phyloP scores from a whole-genome alignment of 2,797 vertebrate genomes.

The Gallinago solitaria region DNA sequence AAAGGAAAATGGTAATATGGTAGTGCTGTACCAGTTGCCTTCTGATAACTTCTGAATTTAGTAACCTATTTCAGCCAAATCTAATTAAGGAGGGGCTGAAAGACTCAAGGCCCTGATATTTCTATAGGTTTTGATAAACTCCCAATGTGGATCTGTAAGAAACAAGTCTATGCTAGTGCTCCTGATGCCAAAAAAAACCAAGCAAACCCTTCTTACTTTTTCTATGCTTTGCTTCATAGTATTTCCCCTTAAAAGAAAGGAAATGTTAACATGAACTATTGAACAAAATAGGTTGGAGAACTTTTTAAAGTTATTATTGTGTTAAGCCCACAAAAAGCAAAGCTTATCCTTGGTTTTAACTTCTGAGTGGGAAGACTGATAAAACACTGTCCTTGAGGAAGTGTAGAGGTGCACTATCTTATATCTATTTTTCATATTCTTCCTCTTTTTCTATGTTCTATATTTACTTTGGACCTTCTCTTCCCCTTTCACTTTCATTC shows the following conservation, averaged over 20 bases:
- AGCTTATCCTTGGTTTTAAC: neutral
- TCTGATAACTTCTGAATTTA: neutral
- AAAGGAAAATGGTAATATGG: neutral
- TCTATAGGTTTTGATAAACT: neutral
- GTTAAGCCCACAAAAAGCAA: rapidly evolving
- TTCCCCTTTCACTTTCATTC: neutral
- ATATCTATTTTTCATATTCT: neutral
- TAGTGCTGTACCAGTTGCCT: neutral
- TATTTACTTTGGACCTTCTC: neutral
- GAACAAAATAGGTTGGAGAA: neutral
- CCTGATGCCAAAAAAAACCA: neutral
- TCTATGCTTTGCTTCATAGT: neutral
- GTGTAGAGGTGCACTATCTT: neutral
- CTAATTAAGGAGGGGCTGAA: neutral
- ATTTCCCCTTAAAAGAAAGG: neutral
- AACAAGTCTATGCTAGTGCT: neutral
- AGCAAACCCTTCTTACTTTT: neutral
- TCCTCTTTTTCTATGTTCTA: neutral
- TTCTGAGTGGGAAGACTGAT: neutral
- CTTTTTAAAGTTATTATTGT: neutral
- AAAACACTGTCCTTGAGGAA: rapidly evolving
- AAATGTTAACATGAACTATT: neutral
- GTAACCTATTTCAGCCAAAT: neutral
- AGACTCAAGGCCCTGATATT: neutral
- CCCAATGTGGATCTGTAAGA: neutral